Base-by-base conservation (phyloP, 2,888 invertebrate species). In the Thumatha senex region DNA sequence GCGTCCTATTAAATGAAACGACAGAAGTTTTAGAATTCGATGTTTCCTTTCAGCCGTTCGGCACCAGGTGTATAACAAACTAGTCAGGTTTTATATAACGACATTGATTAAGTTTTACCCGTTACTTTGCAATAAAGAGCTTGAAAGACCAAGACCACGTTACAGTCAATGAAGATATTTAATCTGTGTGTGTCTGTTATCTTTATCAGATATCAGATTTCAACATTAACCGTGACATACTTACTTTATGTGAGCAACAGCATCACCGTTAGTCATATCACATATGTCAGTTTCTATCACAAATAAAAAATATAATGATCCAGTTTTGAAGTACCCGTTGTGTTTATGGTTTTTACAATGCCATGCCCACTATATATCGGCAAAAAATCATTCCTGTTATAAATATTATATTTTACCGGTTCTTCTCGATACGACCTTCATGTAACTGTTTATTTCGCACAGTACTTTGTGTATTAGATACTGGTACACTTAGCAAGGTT, bases 291-390 rank as follows among this genome's bases (percentile, higher is more conserved):
- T 56, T 46, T 46, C 53, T 54, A 50, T 52, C 51, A 42, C 40
- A 68, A 60, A 67, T 4, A 4, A 24, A 40, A 67, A 72, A 69
- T 59, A 63, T 46, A 57, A 51, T 69, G 71, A 74, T 76, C 80
- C 73, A 78, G 77, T 79, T 79, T 59, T 56, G 71, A 33, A 73
- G 66, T 61, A 67, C 68, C 67, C 55, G 54, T 48, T 35, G 61
- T 80, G 84, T 82, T 80, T 80, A 80, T 77, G 69, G 76, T 84
- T 86, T 84, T 82, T 84, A 72, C 67, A 61, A 61, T 56, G 59
- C 46, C 54, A 64, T 60, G 62, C 55, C 46, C 61, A 63, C 58
- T 51, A 59, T 53, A 49, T 54, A 51, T 45, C 47, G 40, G 69
- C 64, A 82, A 83, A 84, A 84, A 31, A 70, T 53, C 30, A 67